Percentiles rank a stretch among this genome's conserved stretches.
These are phyloP conservation scores for Frankliniella fusca DNA, from an alignment of 2,888 invertebrate species.

Conservation along the genomic window DNA sequence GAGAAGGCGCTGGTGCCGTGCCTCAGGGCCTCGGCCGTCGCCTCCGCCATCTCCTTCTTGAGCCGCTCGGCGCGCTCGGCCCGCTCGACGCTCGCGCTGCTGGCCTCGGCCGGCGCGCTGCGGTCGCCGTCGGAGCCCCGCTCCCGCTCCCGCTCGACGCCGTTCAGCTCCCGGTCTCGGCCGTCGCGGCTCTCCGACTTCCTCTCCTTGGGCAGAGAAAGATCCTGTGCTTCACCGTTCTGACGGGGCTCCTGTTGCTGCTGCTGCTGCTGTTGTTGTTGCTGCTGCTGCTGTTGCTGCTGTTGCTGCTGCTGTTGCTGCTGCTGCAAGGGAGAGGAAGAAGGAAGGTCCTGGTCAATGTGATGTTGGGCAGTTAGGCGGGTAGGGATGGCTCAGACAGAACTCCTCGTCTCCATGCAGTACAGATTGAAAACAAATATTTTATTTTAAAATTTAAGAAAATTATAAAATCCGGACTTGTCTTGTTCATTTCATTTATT, in stretches of 20 bases:
- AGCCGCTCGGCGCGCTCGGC: slow-evolving; percentile 49
- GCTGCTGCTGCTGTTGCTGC: slow-evolving; percentile 22
- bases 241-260: slow-evolving; percentile 33
- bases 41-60: slow-evolving; percentile 58
- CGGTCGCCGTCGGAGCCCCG: slow-evolving; percentile 44
- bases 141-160: slow-evolving; percentile 13
- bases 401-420: no score
- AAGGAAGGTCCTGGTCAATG: slow-evolving; percentile 12
- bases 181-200: slow-evolving; percentile 19
- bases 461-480: no score
- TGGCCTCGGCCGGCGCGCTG: background rate
- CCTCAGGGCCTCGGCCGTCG: slow-evolving; percentile 65
- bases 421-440: no score
- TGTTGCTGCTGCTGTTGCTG: slow-evolving; percentile 35
- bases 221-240: slow-evolving; percentile 64
- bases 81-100: slow-evolving; percentile 47
- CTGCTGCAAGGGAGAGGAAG: slow-evolving; percentile 21
- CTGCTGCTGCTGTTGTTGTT: slow-evolving; percentile 14
- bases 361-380: slow-evolving; percentile 11
- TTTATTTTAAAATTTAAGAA: no score
- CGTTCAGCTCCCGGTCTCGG: slow-evolving; percentile 27
- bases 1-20: slow-evolving; percentile 83
- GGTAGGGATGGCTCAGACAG: background rate
- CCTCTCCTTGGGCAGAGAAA: slow-evolving; percentile 75
- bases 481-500: no score